Conservation (phyloP, 1,140 invertebrate genomes). For the Lasaia peninsularis region DNA sequence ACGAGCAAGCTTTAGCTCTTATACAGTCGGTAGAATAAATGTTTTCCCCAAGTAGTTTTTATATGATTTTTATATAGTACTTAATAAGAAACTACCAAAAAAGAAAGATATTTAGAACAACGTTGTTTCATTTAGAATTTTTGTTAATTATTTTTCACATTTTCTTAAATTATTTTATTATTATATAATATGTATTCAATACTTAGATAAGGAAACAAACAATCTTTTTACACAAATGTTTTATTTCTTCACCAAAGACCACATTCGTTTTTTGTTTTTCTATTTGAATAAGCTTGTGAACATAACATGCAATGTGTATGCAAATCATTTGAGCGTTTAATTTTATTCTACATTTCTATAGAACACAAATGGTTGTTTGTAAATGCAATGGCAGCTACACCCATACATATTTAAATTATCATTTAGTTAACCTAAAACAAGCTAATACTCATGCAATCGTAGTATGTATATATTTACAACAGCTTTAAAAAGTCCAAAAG, state of each 20-base stretch:
- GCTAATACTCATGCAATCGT: no score
- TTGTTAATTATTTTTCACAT: constrained; percentile 30
- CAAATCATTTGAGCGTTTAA: no score
- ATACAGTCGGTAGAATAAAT: constrained; percentile 24
- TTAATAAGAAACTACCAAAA: constrained; percentile 66
- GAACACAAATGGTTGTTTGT: no score
- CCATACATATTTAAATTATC: no score
- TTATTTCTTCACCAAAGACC: neutral
- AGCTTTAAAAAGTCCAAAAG: no score
- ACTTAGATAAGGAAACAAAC: neutral
- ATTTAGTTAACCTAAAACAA: no score
- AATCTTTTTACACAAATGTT: constrained; percentile 8
- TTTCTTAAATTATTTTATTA: constrained; percentile 3
- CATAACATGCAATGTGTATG: no score
- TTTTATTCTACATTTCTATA: no score
- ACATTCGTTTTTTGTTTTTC: neutral
- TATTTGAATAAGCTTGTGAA: neutral
- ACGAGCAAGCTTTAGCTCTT: constrained; percentile 15
- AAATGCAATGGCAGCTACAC: no score
- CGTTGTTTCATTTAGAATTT: constrained; percentile 51
- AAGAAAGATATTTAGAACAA: constrained; percentile 58
- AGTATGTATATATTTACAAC: no score
- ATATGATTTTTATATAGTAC: constrained; percentile 59
- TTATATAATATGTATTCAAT: neutral
- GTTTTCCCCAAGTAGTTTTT: constrained; percentile 57